Evolutionary conservation across 2,888 invertebrate species (phyloP), one percentile per base, ranked within the genome.

Genomic region (Cheilosia urbana): DNA sequence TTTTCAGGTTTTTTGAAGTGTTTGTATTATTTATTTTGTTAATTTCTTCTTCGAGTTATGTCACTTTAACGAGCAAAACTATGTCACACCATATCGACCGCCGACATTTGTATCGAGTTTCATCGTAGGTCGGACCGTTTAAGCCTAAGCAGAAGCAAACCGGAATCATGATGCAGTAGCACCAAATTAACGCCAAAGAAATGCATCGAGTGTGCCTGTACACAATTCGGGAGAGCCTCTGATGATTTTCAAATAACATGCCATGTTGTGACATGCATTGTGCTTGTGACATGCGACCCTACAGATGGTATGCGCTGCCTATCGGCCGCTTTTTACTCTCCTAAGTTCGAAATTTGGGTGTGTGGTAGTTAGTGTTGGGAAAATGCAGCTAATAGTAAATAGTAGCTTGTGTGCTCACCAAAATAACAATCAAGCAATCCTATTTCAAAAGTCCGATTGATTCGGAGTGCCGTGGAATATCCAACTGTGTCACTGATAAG

Each of bases 1-100:
- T 71, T 84, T 80, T 80, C 75, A 76, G 58, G 53, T 71, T 75
- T 80, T 4, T 51, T n/a, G n/a, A n/a, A n/a, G n/a, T n/a, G n/a
- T n/a, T 24, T 17, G 15, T 4, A 40, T 42, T 42, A 15, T 4
- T 11, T 3, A n/a, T n/a, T 42, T 42, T 2, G 4, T 42, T 45
- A 40, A 69, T 75, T 63, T 75, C 58, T 69, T 75, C 49, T 73
- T 75, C 49, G 21, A 49, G 60, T 84, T 84, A 69, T 79, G 58
- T 75, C 68, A 84, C 63, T 53, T 72, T 51, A 58, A 69, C 76
- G 63, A 69, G 42, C 49, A 71, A 77, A 79, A 60, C 53, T 68
- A 30, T 63, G 27, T 47, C 49, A 27, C 45, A 34, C 53, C 63
- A 68, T 24, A 24, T 51, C n/a, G 6, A 17, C 45, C 45, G 57